Conservation (phyloP, 2,888 invertebrate species). For the Drosophila meridionalis region DNA sequence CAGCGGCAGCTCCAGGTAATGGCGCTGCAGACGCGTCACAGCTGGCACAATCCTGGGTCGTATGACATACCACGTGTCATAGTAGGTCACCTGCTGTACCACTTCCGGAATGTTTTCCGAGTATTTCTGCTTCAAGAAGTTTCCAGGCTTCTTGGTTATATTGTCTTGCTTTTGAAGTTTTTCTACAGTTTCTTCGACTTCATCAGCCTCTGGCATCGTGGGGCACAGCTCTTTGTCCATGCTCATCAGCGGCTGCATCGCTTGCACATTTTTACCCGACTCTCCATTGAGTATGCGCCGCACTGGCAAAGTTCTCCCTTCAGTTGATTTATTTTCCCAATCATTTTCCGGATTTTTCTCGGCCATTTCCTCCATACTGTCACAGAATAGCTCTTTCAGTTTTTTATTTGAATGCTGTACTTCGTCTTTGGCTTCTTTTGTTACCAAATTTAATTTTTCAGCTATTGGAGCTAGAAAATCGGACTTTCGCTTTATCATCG, state of each 20-base stretch:
- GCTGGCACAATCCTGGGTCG: constrained; percentile 59
- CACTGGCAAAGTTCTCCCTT: neutral
- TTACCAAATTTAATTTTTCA: neutral
- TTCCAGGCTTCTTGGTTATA: neutral
- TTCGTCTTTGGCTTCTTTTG: neutral
- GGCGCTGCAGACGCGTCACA: constrained; percentile 48
- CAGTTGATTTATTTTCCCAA: too few species aligned
- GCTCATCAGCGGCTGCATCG: constrained; percentile 12
- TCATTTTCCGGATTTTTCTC: neutral
- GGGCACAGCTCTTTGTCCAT: constrained; percentile 9
- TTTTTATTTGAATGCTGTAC: neutral
- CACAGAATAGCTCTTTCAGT: neutral
- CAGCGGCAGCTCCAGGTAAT: constrained; percentile 76
- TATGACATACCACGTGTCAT: constrained; percentile 83
- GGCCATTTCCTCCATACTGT: neutral
- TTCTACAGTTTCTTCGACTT: neutral
- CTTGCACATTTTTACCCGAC: neutral
- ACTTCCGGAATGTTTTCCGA: neutral
- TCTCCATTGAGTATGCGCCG: constrained; percentile 2
- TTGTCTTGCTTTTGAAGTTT: neutral
- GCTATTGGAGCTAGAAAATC: neutral
- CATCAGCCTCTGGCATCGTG: neutral
- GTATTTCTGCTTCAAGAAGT: neutral
- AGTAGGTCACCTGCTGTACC: constrained; percentile 67
- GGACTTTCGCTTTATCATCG: neutral